Base-by-base conservation (phyloP, 2,113 vertebrate genomes). In the Girardinichthys multiradiatus region DNA sequence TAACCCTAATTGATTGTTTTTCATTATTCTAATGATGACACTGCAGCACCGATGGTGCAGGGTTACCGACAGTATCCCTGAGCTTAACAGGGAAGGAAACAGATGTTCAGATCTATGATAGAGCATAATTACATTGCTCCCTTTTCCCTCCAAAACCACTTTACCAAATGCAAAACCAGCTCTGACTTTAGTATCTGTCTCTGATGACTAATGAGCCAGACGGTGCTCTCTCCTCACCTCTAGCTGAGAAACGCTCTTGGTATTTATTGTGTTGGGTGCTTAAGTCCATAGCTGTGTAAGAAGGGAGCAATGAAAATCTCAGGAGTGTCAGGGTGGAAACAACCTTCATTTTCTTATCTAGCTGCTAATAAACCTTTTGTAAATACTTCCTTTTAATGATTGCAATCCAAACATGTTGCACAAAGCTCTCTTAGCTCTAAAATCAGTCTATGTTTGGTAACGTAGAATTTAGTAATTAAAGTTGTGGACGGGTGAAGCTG, bases 1-100 rank as follows among this genome's bases (percentile, higher is more conserved):
- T 93, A 92, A 93, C 80, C 81, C 87, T 91, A 93, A 94, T 94
- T 93, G 91, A 95, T 92, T 80, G 86, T 93, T 92, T 92, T 93
- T 92, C 91, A 94, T 94, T 92, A 93, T 88, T 92, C 74, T 92
- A 93, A 95, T 94, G 90, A 84, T 84, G 74, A 90, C 87, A 89
- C 76, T 89, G 62, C 35, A 27, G 35, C 5, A 35, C 35, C 2
- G 35, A 35, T 10, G 35, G 72, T 71, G 83, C 74, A 74, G 62
- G 29, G 64, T 57, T 81, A 70, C 64, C 79, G 87, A 74, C 70
- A 33, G 76, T 86, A 64, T 87, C 81, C 45, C 69, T 61, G 76
- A 54, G 75, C 84, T 88, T 87, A 82, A 82, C 85, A 71, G 75
- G 64, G 82, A 89, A 26, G 63, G 62, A 89, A 93, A 84, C 92